A percentile compares a stretch with the other conserved stretches of the same genome.
These are phyloP conservation scores for Delia radicum DNA, from an alignment of 1,140 invertebrate species.

Conservation along the genomic window DNA sequence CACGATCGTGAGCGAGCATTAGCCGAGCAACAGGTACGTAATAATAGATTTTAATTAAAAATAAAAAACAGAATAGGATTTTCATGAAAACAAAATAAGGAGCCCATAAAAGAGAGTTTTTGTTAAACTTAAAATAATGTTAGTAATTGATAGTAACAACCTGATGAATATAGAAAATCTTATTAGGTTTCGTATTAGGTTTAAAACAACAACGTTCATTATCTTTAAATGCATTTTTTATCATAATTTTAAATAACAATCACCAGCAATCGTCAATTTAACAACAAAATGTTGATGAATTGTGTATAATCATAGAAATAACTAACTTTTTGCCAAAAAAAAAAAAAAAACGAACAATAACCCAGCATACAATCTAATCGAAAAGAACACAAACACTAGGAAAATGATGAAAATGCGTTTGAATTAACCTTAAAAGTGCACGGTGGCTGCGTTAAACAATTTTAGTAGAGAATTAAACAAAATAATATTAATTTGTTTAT, in stretches of 20 bases:
- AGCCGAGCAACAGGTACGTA: slow-evolving; percentile 89
- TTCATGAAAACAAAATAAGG: neutral
- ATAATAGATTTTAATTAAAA: neutral
- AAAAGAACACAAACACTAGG: too few relatives aligned
- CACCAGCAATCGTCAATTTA: too few relatives aligned
- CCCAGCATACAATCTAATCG: neutral
- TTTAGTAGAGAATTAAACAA: neutral
- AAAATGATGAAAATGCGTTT: too few relatives aligned
- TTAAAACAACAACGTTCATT: neutral
- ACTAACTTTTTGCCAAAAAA: neutral
- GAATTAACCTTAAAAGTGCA: neutral
- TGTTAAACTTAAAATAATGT: neutral
- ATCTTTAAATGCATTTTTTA: neutral
- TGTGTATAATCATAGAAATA: neutral
- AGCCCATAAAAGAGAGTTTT: neutral
- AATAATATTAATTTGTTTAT: neutral
- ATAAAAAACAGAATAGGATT: slow-evolving; percentile 5
- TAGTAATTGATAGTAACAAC: too few relatives aligned
- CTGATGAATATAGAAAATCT: too few relatives aligned
- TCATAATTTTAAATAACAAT: neutral
- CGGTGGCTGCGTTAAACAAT: neutral
- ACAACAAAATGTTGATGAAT: too few relatives aligned
- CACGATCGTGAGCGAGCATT: slow-evolving; percentile 81
- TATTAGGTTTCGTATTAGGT: neutral
- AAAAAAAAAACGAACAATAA: neutral